phyloP scores from a whole-genome alignment of 2,113 vertebrate genomes.

The Semicossyphus pulcher region DNA sequence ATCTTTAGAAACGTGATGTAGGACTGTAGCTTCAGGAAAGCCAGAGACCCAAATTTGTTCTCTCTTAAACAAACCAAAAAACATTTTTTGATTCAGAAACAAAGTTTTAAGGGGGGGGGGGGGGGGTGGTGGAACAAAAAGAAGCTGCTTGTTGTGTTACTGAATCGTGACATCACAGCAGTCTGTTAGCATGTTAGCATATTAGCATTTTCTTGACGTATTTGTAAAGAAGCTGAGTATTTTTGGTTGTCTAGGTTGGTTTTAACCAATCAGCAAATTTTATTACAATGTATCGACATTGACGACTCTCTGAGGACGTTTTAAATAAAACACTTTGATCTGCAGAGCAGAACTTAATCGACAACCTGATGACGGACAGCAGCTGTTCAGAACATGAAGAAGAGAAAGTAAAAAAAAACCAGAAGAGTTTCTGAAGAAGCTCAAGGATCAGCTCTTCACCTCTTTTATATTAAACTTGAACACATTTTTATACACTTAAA shows the following conservation, averaged over 20 bases:
- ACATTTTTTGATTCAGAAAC: too few species aligned
- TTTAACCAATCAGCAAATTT: neutral
- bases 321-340: constrained; percentile 7
- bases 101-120: neutral
- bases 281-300: too few species aligned
- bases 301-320: neutral
- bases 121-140: neutral
- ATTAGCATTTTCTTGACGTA: constrained; percentile 5
- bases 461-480: too few species aligned
- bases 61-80: too few species aligned
- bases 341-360: constrained; percentile 10
- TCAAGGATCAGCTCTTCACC: too few species aligned
- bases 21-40: too few species aligned
- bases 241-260: neutral
- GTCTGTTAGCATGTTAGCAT: constrained; percentile 30
- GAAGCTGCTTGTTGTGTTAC: neutral
- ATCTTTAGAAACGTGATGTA: too few species aligned
- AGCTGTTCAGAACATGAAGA: neutral
- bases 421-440: too few species aligned
- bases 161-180: neutral
- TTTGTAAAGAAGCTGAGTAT: constrained; percentile 1
- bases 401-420: too few species aligned
- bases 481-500: too few species aligned
- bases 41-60: too few species aligned
- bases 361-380: neutral